A percentile compares a stretch with the other conserved stretches of the same genome.
Conservation (phyloP, 2,888 invertebrate genomes). For the Rhorus exstirpatorius region DNA sequence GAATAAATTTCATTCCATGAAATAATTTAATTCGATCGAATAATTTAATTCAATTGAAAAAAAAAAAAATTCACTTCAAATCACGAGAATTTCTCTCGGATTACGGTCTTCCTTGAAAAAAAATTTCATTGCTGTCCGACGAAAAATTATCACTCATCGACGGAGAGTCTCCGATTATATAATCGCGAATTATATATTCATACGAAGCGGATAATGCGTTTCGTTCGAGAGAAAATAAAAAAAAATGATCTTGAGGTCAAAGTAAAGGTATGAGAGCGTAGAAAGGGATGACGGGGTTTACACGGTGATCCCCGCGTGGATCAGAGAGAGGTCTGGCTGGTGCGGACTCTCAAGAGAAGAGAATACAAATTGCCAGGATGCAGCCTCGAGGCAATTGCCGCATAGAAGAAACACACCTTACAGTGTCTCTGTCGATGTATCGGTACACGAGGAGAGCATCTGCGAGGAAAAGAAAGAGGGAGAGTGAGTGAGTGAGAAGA, state of each 20-base stretch:
- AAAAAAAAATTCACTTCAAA: no score
- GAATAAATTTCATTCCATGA: no score
- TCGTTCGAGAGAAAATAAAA: neutral
- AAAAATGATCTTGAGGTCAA: no score
- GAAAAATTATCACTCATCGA: no score
- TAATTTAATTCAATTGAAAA: no score
- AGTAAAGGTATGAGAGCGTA: neutral
- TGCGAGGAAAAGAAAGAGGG: neutral
- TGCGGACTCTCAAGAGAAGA: slow-evolving; percentile 22
- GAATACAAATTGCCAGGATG: slow-evolving; percentile 57
- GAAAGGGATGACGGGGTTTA: neutral
- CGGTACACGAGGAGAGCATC: neutral
- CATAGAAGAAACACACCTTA: slow-evolving; percentile 13
- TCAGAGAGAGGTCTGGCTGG: slow-evolving; percentile 5
- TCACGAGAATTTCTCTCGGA: no score
- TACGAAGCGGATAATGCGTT: neutral
- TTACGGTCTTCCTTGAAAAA: no score
- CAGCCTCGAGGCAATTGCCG: slow-evolving; percentile 30
- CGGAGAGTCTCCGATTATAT: no score
- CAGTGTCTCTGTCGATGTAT: slow-evolving; percentile 3
- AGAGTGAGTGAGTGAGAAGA: slow-evolving; percentile 19
- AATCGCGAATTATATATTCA: slow-evolving; percentile 39
- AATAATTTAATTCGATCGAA: no score
- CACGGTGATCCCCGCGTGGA: slow-evolving; percentile 6
- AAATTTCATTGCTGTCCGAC: no score